Evolutionary conservation across 2,888 invertebrate genomes (phyloP), one percentile per base, ranked within the genome.

Genomic region (Chrysina gloriosa): DNA sequence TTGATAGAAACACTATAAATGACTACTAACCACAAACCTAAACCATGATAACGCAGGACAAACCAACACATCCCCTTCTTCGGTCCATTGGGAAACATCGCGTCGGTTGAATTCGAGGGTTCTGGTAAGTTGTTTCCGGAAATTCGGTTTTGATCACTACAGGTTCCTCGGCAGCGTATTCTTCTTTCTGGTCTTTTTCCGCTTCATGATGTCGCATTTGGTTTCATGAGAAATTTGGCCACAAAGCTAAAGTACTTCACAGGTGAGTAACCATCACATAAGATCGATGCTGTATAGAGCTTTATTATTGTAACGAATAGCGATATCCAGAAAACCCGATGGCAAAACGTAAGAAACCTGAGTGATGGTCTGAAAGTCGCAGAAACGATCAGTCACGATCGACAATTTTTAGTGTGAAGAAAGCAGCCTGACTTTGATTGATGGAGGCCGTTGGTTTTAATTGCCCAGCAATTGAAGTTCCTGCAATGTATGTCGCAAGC

Each of bases 281-380:
- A 99, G 87, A 84, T 99, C 99, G 81, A 99, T 96, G 61, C 97
- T 97, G 84, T 97, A 95, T 14, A 93, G 88, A 61, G 95, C 92
- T 88, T 98, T 98, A 85, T 96, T 99, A 86, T 99, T 99, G 89
- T 98, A 98, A 71, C 99, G 99, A 82, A 99, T 98, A 47, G 96
- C 94, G 85, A 99, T 97, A 83, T 99, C 99, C 71, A 99, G 97
- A 83, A 95, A 96, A 78, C 96, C 89, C 71, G 99, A 87, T 21
- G 98, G 98, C 2, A 97, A 97, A 83, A 98, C 98, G 80, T 99
- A 99, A 3, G 97, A 97, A 47, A 98, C 98, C 85, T 99, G 99
- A 77, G 96, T 97, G 78, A 99, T 96, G 52, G 98, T 97, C 84
- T 97, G 97, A 80, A 96, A 95, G 82, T 96, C 96, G 73, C 92